Evolutionary conservation across 2,888 invertebrate species (phyloP).

Genomic region (Tholera decimalis): DNA sequence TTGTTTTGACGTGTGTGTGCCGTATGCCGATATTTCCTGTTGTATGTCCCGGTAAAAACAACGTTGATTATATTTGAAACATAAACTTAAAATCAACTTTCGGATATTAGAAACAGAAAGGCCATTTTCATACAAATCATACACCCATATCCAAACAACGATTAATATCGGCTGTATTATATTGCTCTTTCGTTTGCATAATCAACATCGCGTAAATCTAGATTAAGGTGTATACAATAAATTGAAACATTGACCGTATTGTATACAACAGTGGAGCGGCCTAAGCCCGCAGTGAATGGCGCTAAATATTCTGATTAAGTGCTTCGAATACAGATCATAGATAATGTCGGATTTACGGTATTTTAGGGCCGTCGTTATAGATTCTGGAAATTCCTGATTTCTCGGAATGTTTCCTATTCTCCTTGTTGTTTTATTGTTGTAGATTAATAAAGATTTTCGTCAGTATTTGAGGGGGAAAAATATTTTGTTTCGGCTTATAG

Average conservation of each 20-base stretch:
- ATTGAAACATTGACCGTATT: slow-evolving; percentile 41
- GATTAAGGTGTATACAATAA: slow-evolving; percentile 44
- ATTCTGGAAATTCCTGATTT: slow-evolving; percentile 4
- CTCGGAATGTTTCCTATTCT: slow-evolving; percentile 12
- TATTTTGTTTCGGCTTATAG: slow-evolving; percentile 21
- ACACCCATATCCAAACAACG: slow-evolving; percentile 10
- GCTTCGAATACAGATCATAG: slow-evolving; percentile 27
- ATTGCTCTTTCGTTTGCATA: slow-evolving; percentile 44
- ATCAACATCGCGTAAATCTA: slow-evolving; percentile 41
- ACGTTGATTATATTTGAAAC: not conserved
- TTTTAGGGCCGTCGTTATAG: slow-evolving; percentile 2
- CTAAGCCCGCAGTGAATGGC: slow-evolving; percentile 19
- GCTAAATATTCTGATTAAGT: slow-evolving; percentile 19
- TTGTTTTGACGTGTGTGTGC: not conserved
- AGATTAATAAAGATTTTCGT: slow-evolving; percentile 11
- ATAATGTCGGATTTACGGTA: slow-evolving; percentile 35
- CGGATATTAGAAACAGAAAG: not conserved
- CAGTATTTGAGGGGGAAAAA: slow-evolving; percentile 2
- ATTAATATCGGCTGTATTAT: slow-evolving; percentile 19
- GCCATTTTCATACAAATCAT: slow-evolving; percentile 22
- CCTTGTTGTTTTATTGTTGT: slow-evolving; percentile 7
- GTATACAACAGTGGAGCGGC: slow-evolving; percentile 15
- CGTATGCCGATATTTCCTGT: not conserved
- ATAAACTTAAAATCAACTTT: not conserved
- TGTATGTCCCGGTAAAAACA: not conserved